Evolutionary conservation across 2,113 vertebrate genomes (phyloP), one percentile per base, ranked within the genome.

Genomic region (Microtus oregoni): DNA sequence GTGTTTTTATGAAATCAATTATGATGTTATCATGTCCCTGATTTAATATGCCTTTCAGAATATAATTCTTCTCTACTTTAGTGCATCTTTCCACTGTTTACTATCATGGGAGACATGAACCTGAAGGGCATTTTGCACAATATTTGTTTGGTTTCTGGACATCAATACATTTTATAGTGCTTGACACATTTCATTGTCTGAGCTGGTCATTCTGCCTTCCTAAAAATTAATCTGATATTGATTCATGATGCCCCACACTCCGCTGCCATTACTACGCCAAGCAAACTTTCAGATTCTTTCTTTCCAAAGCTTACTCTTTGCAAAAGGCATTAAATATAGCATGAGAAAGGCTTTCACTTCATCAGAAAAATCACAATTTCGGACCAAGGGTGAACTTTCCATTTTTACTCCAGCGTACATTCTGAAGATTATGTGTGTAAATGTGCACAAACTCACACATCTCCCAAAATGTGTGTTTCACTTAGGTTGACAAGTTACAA

Each of bases 201-300:
- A 89, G 75, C 91, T 81, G 83, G 94, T 85, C 95, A 97, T 94
- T 97, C 95, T 94, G 78, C 72, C 95, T 96, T 94, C 91, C 92
- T 90, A 89, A 75, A 96, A 96, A 93, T 94, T 95, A 97, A 97
- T 95, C 92, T 97, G 93, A 93, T 96, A 97, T 97, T 91, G 94
- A 97, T 97, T 97, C 89, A 94, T 88, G 78, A 92, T 89, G 63
- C 77, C 28, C 38, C 73, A 81, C 22, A 77, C 30, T 97, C 58
- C 13, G 94, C 89, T 95, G 88, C 89, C 75, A 96, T 92, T 95
- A 96, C 82, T 96, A n/a, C n/a, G 83, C 50, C 73, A 91, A 44
- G n/a, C 38, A 90, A 89, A 91, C 85, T 96, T 93, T 92, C 79
- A 90, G 88, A 89, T 79, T 92, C 93, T 72, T 95, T 89, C 38